Evolutionary conservation across 2,113 vertebrate genomes (phyloP).

Genomic region (Catharus minimus): DNA sequence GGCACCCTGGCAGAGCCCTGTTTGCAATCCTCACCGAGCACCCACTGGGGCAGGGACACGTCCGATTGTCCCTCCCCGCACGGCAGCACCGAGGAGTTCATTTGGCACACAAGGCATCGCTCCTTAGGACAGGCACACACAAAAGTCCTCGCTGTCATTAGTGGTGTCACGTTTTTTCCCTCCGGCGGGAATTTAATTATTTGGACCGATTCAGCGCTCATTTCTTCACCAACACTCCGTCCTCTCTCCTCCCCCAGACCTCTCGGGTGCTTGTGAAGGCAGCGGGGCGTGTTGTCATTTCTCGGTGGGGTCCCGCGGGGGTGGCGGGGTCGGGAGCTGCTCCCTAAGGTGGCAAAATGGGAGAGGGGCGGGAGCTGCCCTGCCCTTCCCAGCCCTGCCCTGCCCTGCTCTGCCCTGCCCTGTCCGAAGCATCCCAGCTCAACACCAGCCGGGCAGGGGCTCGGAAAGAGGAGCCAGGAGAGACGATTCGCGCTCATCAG

Average conservation of each 20-base stretch:
- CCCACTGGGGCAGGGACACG: not conserved
- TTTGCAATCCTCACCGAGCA: not conserved
- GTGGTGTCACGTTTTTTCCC: rapidly evolving
- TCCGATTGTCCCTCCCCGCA: rapidly evolving
- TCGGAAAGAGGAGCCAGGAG: not conserved
- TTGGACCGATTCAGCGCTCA: not conserved
- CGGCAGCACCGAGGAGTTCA: rapidly evolving
- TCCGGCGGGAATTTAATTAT: not conserved
- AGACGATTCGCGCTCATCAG: rapidly evolving
- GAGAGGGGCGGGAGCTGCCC: not conserved
- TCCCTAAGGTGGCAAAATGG: not conserved
- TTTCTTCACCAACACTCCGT: rapidly evolving
- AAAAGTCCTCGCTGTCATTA: not conserved
- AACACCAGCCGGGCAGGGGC: rapidly evolving
- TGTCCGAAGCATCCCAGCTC: rapidly evolving
- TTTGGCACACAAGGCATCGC: not conserved
- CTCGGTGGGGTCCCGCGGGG: too few relatives aligned
- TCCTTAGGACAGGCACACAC: rapidly evolving
- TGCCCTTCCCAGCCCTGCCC: not conserved
- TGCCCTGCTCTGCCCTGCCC: not conserved
- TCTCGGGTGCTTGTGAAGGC: rapidly evolving
- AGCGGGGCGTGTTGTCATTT: not conserved
- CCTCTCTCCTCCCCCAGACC: not conserved
- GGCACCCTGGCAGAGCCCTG: too few relatives aligned
- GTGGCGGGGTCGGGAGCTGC: rapidly evolving